Conservation (phyloP, 1,140 invertebrate genomes). For the Stegodyphus mimosarum region DNA sequence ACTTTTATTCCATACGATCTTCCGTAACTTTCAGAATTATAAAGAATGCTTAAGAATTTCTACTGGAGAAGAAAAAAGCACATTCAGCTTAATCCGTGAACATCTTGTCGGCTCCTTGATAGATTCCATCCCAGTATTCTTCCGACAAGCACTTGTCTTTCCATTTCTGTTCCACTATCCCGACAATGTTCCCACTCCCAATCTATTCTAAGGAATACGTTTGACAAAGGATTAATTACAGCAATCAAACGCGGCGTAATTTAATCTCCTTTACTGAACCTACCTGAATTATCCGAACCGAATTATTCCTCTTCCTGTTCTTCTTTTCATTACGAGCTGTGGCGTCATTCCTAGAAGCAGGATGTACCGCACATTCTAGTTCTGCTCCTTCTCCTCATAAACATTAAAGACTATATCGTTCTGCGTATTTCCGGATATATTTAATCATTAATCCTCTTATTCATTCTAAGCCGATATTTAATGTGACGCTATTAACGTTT, state of each 20-base stretch:
- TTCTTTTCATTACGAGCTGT: constrained; percentile 5
- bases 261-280: constrained; percentile 9
- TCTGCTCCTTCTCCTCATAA: background rate
- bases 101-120: too few species aligned
- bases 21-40: too few species aligned
- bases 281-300: background rate
- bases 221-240: constrained; percentile 50
- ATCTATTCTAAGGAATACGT: background rate
- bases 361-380: background rate
- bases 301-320: constrained; percentile 3
- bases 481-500: constrained; percentile 1
- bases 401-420: background rate
- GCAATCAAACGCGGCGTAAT: constrained; percentile 44
- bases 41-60: too few species aligned
- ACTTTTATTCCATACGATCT: too few species aligned
- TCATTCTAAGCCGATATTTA: background rate
- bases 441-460: constrained; percentile 5
- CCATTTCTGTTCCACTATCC: background rate
- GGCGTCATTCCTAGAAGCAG: background rate
- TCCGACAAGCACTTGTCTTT: too few species aligned
- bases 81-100: too few species aligned
- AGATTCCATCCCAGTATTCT: too few species aligned
- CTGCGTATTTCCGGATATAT: background rate
- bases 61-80: too few species aligned
- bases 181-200: background rate